phyloP scores from a whole-genome alignment of 2,888 invertebrate genomes.

The Cotesia congregata region DNA sequence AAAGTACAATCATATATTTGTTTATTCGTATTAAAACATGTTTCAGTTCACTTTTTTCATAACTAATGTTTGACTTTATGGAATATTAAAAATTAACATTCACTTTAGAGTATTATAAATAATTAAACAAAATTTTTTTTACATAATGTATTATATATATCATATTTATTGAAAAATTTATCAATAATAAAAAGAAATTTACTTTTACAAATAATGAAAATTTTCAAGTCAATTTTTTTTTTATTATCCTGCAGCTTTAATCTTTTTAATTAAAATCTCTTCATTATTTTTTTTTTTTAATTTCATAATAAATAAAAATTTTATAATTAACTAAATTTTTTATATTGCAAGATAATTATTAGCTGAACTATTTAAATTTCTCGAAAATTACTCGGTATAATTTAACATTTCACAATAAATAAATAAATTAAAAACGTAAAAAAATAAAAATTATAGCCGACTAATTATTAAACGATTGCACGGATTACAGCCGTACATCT shows the following conservation, averaged over 20 bases:
- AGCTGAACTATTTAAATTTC: not conserved
- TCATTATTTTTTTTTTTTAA: not conserved
- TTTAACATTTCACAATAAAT: slow-evolving; percentile 6
- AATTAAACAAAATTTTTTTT: too few species aligned
- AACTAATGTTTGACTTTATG: too few species aligned
- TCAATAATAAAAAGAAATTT: too few species aligned
- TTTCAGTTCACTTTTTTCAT: not conserved
- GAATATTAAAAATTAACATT: too few species aligned
- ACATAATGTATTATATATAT: too few species aligned
- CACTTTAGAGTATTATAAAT: too few species aligned
- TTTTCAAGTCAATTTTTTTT: too few species aligned
- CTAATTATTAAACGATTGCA: slow-evolving; percentile 39
- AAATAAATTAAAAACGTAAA: slow-evolving; percentile 10
- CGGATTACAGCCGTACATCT: slow-evolving; percentile 18
- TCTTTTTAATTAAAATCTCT: not conserved
- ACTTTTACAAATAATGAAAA: too few species aligned
- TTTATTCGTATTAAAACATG: not conserved
- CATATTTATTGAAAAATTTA: too few species aligned
- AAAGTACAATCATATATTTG: slow-evolving; percentile 1
- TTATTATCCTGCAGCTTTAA: too few species aligned
- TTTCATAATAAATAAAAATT: not conserved
- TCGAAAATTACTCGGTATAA: slow-evolving; percentile 7
- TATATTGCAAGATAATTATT: slow-evolving; percentile 8
- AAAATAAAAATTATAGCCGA: slow-evolving; percentile 32
- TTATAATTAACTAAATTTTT: not conserved